Conservation (phyloP, 2,888 invertebrate species). For the Caenorhabditis sp. region DNA sequence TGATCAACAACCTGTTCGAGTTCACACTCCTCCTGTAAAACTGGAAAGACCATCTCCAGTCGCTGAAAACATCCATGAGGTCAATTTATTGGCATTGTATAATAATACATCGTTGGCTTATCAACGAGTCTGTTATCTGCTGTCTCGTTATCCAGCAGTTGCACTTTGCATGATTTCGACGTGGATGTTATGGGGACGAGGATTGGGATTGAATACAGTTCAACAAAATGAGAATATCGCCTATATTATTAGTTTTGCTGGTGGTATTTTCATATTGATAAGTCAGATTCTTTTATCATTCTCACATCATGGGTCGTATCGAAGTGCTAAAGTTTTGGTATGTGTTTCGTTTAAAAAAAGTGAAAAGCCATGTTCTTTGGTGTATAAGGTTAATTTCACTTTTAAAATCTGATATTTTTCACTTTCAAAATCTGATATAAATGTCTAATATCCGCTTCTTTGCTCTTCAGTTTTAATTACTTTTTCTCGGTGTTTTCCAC, state of each 20-base stretch:
- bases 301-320: conserved; percentile 32
- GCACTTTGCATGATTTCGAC: conserved; percentile 38
- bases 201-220: conserved; percentile 22
- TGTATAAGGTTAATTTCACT: too few relatives aligned
- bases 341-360: too few relatives aligned
- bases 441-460: too few relatives aligned
- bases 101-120: conserved; percentile 34
- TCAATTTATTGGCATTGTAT: conserved; percentile 33
- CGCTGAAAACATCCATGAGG: conserved; percentile 19
- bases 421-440: too few relatives aligned
- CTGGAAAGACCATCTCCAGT: conserved; percentile 2
- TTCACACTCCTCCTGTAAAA: neutral
- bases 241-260: conserved; percentile 32
- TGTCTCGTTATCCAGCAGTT: conserved; percentile 31
- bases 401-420: too few relatives aligned
- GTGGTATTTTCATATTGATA: conserved; percentile 27
- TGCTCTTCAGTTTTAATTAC: too few relatives aligned
- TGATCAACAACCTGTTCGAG: neutral
- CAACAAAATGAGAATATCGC: conserved; percentile 27
- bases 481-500: too few relatives aligned
- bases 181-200: conserved; percentile 46
- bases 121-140: conserved; percentile 27
- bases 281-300: conserved; percentile 22
- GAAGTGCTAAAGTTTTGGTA: conserved; percentile 26
- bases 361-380: too few relatives aligned